These are phyloP conservation scores for Siniperca chuatsi DNA, from an alignment of 2,113 vertebrate genomes.

Conservation along the genomic window DNA sequence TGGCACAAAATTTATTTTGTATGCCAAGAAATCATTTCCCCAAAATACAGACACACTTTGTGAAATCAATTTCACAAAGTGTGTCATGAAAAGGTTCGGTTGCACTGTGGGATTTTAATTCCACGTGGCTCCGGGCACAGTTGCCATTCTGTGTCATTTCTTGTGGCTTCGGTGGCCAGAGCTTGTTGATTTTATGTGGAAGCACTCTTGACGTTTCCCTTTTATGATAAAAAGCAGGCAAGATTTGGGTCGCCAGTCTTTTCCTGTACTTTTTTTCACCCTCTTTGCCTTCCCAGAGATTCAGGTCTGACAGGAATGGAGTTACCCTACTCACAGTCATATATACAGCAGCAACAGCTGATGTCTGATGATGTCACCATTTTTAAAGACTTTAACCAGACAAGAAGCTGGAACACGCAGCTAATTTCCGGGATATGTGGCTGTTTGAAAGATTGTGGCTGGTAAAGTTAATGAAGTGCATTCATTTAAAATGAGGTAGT, in stretches of 20 bases:
- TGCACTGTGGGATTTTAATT: neutral
- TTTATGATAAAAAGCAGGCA: neutral
- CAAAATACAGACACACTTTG: neutral
- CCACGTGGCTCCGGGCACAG: neutral
- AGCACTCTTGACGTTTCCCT: neutral
- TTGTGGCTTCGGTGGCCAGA: neutral
- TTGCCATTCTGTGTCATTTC: neutral
- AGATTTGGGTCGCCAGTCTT: neutral
- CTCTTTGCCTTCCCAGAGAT: neutral
- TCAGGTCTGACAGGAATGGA: neutral
- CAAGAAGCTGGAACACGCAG: neutral
- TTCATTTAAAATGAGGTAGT: conserved; percentile 23
- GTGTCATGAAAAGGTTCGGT: neutral
- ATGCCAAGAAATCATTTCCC: neutral
- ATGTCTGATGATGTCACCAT: conserved; percentile 34
- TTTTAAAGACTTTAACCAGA: conserved; percentile 22
- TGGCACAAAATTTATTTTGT: neutral
- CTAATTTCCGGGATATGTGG: conserved; percentile 24
- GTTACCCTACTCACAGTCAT: neutral
- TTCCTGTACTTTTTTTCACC: neutral
- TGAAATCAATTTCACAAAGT: neutral
- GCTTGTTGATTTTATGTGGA: neutral
- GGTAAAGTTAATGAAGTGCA: conserved; percentile 23
- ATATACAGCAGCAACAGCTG: conserved; percentile 26
- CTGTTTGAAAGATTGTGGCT: conserved; percentile 45